Percentiles rank a stretch among this genome's conserved stretches.
These are phyloP conservation scores for Yasuhikotakia modesta DNA, from an alignment of 2,797 vertebrate species.

Conservation along the genomic window DNA sequence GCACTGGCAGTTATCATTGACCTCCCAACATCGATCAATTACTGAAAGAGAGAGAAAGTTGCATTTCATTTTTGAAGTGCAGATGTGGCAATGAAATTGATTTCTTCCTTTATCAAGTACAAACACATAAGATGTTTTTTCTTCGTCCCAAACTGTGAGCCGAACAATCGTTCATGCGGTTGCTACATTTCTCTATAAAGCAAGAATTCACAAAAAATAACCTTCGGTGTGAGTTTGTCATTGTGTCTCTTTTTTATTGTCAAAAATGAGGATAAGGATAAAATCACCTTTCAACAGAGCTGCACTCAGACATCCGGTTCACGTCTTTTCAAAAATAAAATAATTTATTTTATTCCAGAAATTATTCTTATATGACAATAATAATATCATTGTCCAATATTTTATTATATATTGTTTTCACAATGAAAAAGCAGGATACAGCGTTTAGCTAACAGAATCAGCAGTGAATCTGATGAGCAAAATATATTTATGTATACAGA, in stretches of 20 bases:
- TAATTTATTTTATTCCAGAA: background rate
- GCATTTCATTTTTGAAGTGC: conserved; percentile 23
- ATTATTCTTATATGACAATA: background rate
- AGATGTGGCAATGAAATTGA: conserved; percentile 33
- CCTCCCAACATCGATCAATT: conserved; percentile 25
- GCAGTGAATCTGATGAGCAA: background rate
- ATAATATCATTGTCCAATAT: too few species aligned
- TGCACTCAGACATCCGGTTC: background rate
- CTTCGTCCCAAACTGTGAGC: background rate
- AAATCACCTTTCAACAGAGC: background rate
- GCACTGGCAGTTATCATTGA: conserved; percentile 26
- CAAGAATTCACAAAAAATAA: conserved; percentile 17
- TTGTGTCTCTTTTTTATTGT: background rate
- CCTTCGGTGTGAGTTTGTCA: background rate
- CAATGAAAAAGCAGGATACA: conserved; percentile 22
- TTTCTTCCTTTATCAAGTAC: conserved; percentile 32
- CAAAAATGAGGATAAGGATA: background rate
- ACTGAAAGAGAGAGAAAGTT: conserved; percentile 8
- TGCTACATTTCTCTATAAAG: background rate
- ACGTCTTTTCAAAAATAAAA: background rate
- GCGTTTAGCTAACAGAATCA: conserved; percentile 14
- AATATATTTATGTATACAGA: background rate
- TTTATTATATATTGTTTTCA: background rate
- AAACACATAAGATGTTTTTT: conserved; percentile 17
- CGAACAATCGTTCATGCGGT: conserved; percentile 1